Evolutionary conservation across 2,888 invertebrate genomes (phyloP), one percentile per base, ranked within the genome.

Genomic region (Oscheius onirici): DNA sequence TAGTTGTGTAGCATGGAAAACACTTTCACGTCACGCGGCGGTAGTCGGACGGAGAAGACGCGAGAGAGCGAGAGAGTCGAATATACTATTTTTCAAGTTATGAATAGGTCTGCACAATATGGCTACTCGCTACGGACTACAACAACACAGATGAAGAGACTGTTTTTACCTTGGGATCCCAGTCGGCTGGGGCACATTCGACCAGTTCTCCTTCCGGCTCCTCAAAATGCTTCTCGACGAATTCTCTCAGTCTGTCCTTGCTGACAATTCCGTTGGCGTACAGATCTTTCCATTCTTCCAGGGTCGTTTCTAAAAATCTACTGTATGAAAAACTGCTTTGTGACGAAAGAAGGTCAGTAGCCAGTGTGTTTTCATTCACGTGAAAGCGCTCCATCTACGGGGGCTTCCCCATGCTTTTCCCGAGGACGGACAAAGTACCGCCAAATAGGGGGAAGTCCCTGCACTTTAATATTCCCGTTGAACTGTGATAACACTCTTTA

Each of bases 131-230:
- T 41, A 15, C 44, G 51, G 11, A 20, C 49, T 24, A 26, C 2
- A 34, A 34, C 34, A 15, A 49, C 15, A 26, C 26, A 26, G 44
- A 17, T 3, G 6, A 34, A 28, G 15, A 15, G 13, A 22, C 20
- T 34, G 22, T 60, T 11, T n/a, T 20, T 52, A 75, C 76, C 73
- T 74, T 71, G 24, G 75, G 74, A 11, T 71, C 66, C 79, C 79
- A 85, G 70, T 85, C 85, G 17, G 41, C 40, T 1, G 85, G 85
- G 13, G 73, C 70, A 44, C 75, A 70, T 44, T 82, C 81, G 46
- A 79, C 84, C 28, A 85, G 71, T 63, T 85, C 85, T 49, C 81
- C 80, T 72, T 85, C 85, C 1, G 85, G 85, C 22, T 81, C 77
- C 55, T 83, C 84, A 58, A 85, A 85, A 65, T 85, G 76, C 44